Evolutionary conservation across 2,113 vertebrate genomes (phyloP).

Genomic region (Oncorhynchus masou): DNA sequence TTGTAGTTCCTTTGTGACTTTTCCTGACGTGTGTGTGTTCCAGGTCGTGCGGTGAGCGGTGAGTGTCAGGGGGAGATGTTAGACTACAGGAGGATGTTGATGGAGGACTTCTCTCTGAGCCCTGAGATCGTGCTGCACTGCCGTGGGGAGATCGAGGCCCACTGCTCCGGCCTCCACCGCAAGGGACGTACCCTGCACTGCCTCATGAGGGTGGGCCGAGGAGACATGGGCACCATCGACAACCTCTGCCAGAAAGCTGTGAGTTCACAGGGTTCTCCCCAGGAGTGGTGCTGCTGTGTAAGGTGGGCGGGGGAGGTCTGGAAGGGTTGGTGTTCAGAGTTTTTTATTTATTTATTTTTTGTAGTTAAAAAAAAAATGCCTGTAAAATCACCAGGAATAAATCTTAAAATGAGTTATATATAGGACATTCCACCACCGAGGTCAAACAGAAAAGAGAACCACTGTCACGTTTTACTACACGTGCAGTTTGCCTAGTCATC

Average conservation of each 20-base stretch:
- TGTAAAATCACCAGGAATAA: too few relatives aligned
- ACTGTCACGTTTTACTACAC: too few relatives aligned
- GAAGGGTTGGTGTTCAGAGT: too few relatives aligned
- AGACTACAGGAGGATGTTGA: constrained; percentile 95
- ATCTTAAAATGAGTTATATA: too few relatives aligned
- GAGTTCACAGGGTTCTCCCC: constrained; percentile 49
- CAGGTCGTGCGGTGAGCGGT: constrained; percentile 89
- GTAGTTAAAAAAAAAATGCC: too few relatives aligned
- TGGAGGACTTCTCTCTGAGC: constrained; percentile 96
- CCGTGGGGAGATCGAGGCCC: constrained; percentile 88
- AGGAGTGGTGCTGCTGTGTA: too few relatives aligned
- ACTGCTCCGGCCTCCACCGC: constrained; percentile 92
- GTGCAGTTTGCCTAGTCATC: too few relatives aligned
- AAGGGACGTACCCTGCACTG: constrained; percentile 96
- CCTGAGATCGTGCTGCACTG: constrained; percentile 96
- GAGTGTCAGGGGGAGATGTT: constrained; percentile 98
- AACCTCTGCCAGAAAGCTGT: constrained; percentile 89
- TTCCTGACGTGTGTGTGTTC: background rate
- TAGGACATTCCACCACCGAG: too few relatives aligned
- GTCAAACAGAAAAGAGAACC: too few relatives aligned
- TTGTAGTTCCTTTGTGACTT: background rate
- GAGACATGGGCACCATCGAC: constrained; percentile 81
- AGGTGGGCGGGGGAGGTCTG: too few relatives aligned
- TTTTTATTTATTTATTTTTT: too few relatives aligned
- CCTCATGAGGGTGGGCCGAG: constrained; percentile 89